Conservation (phyloP, 2,888 invertebrate species). For the Stenodera caucasica region DNA sequence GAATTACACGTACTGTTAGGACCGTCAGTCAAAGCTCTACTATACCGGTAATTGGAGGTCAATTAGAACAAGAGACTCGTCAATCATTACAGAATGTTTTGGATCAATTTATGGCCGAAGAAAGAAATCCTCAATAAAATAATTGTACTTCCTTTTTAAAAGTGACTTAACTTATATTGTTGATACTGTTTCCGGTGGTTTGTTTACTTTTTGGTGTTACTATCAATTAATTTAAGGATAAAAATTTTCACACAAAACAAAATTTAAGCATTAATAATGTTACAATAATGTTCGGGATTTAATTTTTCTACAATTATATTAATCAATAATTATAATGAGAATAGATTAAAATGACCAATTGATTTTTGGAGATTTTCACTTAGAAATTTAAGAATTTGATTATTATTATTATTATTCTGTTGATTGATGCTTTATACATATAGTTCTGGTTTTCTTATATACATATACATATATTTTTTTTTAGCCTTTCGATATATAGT, state of each 20-base stretch:
- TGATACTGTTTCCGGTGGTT: neutral
- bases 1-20: constrained; percentile 59
- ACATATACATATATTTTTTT: constrained; percentile 30
- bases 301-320: no score
- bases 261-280: no score
- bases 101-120: constrained; percentile 61
- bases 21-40: constrained; percentile 54
- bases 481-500: constrained; percentile 36
- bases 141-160: constrained; percentile 9
- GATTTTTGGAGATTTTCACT: neutral
- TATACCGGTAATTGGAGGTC: constrained; percentile 37
- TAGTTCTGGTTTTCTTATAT: constrained; percentile 12
- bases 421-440: neutral
- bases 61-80: constrained; percentile 51
- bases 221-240: no score
- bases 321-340: no score
- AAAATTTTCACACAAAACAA: no score
- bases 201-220: constrained; percentile 5
- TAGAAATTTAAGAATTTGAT: neutral
- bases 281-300: no score
- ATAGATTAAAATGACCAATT: constrained; percentile 7
- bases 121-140: constrained; percentile 55
- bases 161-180: neutral
- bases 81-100: constrained; percentile 60
- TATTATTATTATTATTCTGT: no score